Evolutionary conservation across 2,888 invertebrate genomes (phyloP), one percentile per base, ranked within the genome.

Genomic region (Drosophila recens): DNA sequence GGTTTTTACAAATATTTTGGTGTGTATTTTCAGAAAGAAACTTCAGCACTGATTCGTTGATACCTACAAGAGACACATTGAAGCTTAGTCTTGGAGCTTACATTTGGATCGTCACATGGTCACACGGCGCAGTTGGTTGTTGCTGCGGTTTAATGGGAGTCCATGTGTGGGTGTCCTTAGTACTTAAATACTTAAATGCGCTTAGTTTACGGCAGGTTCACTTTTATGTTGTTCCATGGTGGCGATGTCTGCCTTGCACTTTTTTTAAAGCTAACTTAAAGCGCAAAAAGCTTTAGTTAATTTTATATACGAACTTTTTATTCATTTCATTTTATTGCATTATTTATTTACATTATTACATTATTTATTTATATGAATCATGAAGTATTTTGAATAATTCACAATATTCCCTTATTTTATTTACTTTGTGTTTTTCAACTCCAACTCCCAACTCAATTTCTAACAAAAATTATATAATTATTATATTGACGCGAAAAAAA

Each of bases 111-210:
- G 54, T 54, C 17, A 33, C 61, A 51, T 36, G 59, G 27, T 36
- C 36, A 11, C 40, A 46, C 64, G 49, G 8, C 53, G n/a, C 63
- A 51, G 57, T 66, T 69, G 46, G 17, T 53, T 34, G 61, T 23
- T 73, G 38, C 27, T 73, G 38, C 34, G 58, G 67, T 57, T 74
- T 79, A 71, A 78, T 78, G 67, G 52, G 23, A 48, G 54, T 45
- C 65, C 53, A 53, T 67, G 43, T 64, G 62, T 57, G 70, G 57
- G 65, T 61, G 65, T 59, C 61, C 63, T 49, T 43, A 53, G 72
- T 63, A 69, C 80, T 69, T 72, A 72, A 78, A 79, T 66, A 46
- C 46, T 54, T 66, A 30, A 33, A 68, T 56, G 75, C 52, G 48
- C 54, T 74, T 48, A 53, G 58, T 57, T 68, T 68, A 59, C 48